Conservation (phyloP, 2,888 invertebrate species). For the Camptogramma bilineatum region DNA sequence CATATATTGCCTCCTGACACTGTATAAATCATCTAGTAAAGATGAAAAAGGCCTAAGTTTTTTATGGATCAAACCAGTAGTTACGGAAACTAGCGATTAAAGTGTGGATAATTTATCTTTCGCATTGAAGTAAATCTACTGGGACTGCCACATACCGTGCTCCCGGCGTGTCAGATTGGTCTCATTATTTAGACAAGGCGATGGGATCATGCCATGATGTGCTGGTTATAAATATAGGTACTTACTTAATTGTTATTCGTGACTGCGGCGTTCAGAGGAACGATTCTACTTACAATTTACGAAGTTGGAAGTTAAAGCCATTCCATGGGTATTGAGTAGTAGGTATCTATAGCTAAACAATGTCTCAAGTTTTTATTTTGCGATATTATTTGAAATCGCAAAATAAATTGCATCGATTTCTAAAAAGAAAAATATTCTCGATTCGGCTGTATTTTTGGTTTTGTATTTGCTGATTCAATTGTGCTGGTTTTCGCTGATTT, state of each 20-base stretch:
- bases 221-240: conserved; percentile 35
- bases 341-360: background rate
- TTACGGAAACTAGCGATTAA: too few relatives aligned
- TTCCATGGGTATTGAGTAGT: background rate
- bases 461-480: too few relatives aligned
- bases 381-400: too few relatives aligned
- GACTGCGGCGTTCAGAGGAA: conserved; percentile 15
- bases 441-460: too few relatives aligned
- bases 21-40: too few relatives aligned
- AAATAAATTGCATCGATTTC: too few relatives aligned
- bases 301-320: background rate
- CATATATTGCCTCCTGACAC: too few relatives aligned
- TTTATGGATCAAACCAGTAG: too few relatives aligned
- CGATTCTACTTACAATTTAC: conserved; percentile 19
- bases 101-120: background rate
- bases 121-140: background rate
- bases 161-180: conserved; percentile 41
- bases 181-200: conserved; percentile 39
- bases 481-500: too few relatives aligned
- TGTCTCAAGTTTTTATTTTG: background rate
- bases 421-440: too few relatives aligned
- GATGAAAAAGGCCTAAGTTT: too few relatives aligned
- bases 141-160: conserved; percentile 14
- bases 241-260: conserved; percentile 32
- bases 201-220: conserved; percentile 34